Base-by-base conservation (phyloP, 2,797 vertebrate genomes). In the Peromyscus nudipes region DNA sequence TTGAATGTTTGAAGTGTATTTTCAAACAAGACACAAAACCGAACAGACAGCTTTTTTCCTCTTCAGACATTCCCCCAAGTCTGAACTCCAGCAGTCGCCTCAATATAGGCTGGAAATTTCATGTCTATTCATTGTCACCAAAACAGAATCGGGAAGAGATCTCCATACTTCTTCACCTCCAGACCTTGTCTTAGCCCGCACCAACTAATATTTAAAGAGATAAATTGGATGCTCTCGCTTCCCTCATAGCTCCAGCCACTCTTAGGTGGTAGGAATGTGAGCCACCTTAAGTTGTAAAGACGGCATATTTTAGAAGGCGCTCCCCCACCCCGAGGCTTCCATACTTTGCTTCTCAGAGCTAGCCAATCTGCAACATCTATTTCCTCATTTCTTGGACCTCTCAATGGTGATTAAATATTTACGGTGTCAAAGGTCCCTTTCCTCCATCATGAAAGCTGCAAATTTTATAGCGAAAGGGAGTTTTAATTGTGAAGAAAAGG, bases 391-490 rank as follows among this genome's bases (percentile, higher is more conserved):
- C 91, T 91, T 91, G 92, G 94, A 79, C 89, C 84, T 96, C 76
- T 95, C 96, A 94, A 91, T 87, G 92, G 95, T 64, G 90, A 97
- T 97, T 97, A 97, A 97, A 94, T 97, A 98, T 97, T 96, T 96
- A 97, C 2, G 0, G 55, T 31, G 71, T 94, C 89, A 93, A 92
- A 92, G 65, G 52, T 52, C 84, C 55, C 52, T 75, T 65, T 43
- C 4, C n/a, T 67, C 91, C n/a, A 79, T 65, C 43, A 85, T 29
- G 69, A 95, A 97, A 92, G 60, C 92, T 92, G 93, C 67, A 90
- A 43, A 89, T 95, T 77, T 93, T 93, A 95, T 96, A 97, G 96
- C 77, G 84, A 91, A 90, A 60, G 1, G 69, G 89, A 95, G 29
- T 57, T 91, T 92, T 82, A 43, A 94, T 91, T 83, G 49, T 49